Conservation (phyloP, 2,797 vertebrate species). For the Helicolenus hilgendorfi region DNA sequence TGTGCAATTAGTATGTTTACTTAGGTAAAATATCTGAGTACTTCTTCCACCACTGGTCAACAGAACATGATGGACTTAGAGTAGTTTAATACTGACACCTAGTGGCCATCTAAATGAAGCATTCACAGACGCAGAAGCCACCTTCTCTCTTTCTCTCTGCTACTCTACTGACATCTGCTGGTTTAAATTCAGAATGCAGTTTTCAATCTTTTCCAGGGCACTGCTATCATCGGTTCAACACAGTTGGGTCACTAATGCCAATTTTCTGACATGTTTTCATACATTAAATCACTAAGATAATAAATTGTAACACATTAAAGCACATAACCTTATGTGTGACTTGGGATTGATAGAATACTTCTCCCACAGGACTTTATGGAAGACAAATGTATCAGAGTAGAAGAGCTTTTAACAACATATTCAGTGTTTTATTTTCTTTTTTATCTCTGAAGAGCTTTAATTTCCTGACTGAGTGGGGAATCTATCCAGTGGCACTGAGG, state of each 20-base stretch:
- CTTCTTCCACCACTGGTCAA: not conserved
- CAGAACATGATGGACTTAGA: not conserved
- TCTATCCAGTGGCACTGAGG: not conserved
- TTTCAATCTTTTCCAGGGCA: not conserved
- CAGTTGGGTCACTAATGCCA: not conserved
- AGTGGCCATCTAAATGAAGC: conserved; percentile 54
- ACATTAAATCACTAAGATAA: not conserved
- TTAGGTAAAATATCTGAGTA: too few relatives aligned
- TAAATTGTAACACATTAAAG: not conserved
- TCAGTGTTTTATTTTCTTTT: not conserved
- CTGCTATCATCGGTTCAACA: not conserved
- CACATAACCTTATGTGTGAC: not conserved
- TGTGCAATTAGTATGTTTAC: too few relatives aligned
- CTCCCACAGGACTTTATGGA: not conserved
- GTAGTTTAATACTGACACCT: conserved; percentile 77
- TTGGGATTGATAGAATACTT: not conserved
- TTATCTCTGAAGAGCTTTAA: not conserved
- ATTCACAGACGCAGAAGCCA: not conserved
- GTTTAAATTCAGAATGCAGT: conserved; percentile 59
- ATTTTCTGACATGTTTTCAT: not conserved
- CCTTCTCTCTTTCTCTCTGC: not conserved
- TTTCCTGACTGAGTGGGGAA: conserved; percentile 31
- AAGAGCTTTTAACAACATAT: not conserved
- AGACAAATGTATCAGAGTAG: not conserved
- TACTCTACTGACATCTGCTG: conserved; percentile 81